phyloP scores from a whole-genome alignment of 1,140 invertebrate species.

The Epicauta chinensis region DNA sequence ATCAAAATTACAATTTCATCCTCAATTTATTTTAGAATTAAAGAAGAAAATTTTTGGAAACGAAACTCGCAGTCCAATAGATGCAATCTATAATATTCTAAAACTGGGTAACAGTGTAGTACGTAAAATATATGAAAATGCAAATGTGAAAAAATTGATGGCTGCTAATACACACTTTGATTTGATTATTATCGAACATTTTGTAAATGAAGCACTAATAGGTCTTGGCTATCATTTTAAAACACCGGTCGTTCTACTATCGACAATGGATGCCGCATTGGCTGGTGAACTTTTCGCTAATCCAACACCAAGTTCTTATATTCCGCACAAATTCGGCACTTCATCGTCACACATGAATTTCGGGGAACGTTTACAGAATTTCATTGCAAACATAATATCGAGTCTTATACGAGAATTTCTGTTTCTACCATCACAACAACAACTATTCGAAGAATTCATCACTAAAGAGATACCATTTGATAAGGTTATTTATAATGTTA shows the following conservation, averaged over 20 bases:
- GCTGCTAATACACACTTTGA: constrained; percentile 41
- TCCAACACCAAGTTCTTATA: constrained; percentile 1
- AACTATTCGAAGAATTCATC: constrained; percentile 1
- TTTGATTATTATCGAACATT: constrained; percentile 42
- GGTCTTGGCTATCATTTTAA: too few species aligned
- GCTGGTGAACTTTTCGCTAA: too few species aligned
- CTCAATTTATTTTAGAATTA: background rate
- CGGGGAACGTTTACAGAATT: background rate
- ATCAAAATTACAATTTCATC: too few species aligned
- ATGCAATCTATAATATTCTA: too few species aligned
- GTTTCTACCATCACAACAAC: background rate
- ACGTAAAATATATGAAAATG: too few species aligned
- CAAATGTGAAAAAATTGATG: constrained; percentile 10
- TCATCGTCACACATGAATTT: constrained; percentile 4
- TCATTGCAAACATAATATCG: background rate
- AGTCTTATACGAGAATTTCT: background rate
- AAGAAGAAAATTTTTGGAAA: background rate
- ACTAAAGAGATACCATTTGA: background rate
- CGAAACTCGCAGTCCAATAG: too few species aligned
- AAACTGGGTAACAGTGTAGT: too few species aligned
- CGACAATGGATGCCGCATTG: too few species aligned
- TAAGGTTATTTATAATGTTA: constrained; percentile 13
- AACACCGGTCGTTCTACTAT: too few species aligned
- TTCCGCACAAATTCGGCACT: background rate
- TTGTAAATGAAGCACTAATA: constrained; percentile 39